phyloP scores from a whole-genome alignment of 2,113 vertebrate species.

The Butastur rufipennis region DNA sequence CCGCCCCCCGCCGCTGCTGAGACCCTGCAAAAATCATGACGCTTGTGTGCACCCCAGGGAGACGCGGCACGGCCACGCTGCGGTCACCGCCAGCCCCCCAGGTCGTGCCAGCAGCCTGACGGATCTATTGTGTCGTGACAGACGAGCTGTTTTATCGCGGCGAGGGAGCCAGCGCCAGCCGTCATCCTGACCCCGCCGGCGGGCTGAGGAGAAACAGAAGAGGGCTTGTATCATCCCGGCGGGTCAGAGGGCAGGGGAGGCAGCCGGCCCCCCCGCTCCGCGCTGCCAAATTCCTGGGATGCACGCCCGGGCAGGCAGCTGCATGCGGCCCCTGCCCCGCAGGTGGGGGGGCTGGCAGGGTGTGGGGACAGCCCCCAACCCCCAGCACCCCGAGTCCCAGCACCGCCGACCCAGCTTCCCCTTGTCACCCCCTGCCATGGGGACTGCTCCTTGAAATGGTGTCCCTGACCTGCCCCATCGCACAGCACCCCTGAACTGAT shows the following conservation, averaged over 20 bases:
- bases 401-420: background rate
- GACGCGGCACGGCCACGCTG: fast-evolving
- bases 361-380: background rate
- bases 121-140: conserved; percentile 67
- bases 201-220: conserved; percentile 83
- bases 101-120: background rate
- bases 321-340: background rate
- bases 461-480: background rate
- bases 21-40: background rate
- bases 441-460: background rate
- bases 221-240: conserved; percentile 74
- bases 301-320: conserved; percentile 76
- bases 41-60: background rate
- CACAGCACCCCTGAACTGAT: background rate
- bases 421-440: background rate
- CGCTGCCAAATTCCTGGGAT: conserved; percentile 75
- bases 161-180: conserved; percentile 44
- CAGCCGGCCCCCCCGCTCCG: conserved; percentile 61
- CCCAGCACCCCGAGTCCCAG: background rate
- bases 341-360: background rate
- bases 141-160: conserved; percentile 55
- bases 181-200: conserved; percentile 75
- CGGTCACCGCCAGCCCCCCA: background rate
- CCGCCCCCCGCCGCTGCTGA: background rate
- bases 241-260: conserved; percentile 80